Evolutionary conservation across 2,113 vertebrate genomes (phyloP).

Genomic region (Xenopus borealis): DNA sequence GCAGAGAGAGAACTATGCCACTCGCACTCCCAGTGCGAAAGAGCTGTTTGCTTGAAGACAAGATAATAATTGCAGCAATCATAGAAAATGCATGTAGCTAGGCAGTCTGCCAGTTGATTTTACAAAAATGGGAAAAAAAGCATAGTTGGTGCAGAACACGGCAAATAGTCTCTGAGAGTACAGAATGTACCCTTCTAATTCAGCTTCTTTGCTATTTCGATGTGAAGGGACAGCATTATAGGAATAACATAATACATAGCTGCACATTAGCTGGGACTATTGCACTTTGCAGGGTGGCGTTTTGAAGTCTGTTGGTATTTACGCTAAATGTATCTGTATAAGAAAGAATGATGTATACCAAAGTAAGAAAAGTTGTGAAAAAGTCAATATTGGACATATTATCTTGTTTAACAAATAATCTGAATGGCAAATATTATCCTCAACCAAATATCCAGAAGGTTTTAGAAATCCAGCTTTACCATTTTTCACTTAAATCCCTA

Average conservation of each 20-base stretch:
- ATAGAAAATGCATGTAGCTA: not conserved
- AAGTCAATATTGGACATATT: too few relatives aligned
- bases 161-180: not conserved
- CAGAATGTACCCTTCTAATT: not conserved
- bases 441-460: too few relatives aligned
- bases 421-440: too few relatives aligned
- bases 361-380: too few relatives aligned
- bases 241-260: not conserved
- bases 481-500: too few relatives aligned
- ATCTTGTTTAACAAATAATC: too few relatives aligned
- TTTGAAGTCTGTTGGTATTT: not conserved
- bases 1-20: not conserved
- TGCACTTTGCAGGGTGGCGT: not conserved
- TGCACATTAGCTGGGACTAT: not conserved
- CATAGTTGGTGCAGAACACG: not conserved
- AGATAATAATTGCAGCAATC: constrained; percentile 8
- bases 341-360: too few relatives aligned
- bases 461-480: too few relatives aligned
- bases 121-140: not conserved
- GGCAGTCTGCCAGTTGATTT: not conserved
- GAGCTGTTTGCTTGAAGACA: not conserved
- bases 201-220: not conserved
- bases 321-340: too few relatives aligned
- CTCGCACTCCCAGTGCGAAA: not conserved
- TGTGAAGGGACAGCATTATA: not conserved